Conservation (phyloP, 1,140 invertebrate genomes). For the Papilio polytes region DNA sequence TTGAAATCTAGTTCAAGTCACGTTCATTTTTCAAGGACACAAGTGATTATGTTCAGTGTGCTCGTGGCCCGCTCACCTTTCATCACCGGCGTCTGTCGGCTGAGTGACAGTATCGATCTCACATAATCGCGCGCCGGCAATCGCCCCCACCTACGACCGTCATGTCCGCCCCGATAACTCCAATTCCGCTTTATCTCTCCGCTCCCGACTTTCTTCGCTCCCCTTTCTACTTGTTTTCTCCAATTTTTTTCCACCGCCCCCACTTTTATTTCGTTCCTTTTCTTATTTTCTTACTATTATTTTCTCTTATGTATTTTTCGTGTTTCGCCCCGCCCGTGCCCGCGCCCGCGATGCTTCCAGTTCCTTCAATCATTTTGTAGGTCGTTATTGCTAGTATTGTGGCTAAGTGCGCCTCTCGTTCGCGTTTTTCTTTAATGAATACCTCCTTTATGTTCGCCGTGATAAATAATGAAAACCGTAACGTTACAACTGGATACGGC, state of each 20-base stretch:
- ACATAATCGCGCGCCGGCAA: constrained; percentile 68
- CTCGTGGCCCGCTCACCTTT: constrained; percentile 20
- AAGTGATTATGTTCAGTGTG: neutral
- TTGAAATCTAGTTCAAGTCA: no score
- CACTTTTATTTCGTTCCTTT: constrained; percentile 74
- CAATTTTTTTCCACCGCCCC: constrained; percentile 77
- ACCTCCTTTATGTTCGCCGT: constrained; percentile 69
- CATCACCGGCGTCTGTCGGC: constrained; percentile 38
- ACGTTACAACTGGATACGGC: constrained; percentile 25
- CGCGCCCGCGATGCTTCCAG: constrained; percentile 45
- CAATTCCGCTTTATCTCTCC: constrained; percentile 82
- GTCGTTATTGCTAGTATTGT: constrained; percentile 77
- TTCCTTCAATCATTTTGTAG: constrained; percentile 77
- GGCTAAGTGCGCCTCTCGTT: constrained; percentile 66
- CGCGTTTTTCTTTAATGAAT: constrained; percentile 78
- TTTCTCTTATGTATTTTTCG: constrained; percentile 78
- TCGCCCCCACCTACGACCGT: constrained; percentile 70
- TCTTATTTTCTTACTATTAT: constrained; percentile 80
- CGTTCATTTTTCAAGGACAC: neutral
- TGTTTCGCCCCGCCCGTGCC: constrained; percentile 64
- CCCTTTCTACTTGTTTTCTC: constrained; percentile 83
- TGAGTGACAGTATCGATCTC: constrained; percentile 81
- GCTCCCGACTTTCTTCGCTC: constrained; percentile 72
- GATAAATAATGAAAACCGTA: constrained; percentile 71
- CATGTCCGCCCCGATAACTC: constrained; percentile 79